Base-by-base conservation (phyloP, 2,888 invertebrate genomes). In the Urechis unicinctus region DNA sequence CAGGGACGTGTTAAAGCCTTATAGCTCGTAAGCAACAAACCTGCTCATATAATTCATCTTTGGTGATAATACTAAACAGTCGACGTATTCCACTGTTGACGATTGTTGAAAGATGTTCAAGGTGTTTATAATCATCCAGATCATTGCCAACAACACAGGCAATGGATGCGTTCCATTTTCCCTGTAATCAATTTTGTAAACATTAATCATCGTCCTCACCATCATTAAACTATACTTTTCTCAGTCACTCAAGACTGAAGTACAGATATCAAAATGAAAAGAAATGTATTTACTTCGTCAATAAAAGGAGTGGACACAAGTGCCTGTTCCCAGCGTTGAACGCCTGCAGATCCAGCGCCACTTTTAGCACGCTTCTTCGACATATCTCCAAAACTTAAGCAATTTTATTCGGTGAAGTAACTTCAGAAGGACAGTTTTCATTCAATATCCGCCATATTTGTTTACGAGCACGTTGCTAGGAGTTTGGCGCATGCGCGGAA, bases 81-180 rank as follows among this genome's bases (percentile, higher is more conserved):
- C 67, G 67, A 43, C 75, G 62, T 0, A 65, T 59, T n/a, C 73
- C 73, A 58, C 62, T 61, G 36, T 64, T 61, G 13, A 74, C 61
- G 44, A 69, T 62, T 5, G 66, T 54, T 42, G 66, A 65, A 25
- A 75, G 60, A 17, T 66, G 59, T 17, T 71, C 66, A 53, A 74
- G 66, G 62, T 71, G 68, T 48, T 59, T 63, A 50, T 65, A 68
- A 62, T 75, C 75, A 49, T 74, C 74, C 36, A 67, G 53, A 59
- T 66, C 63, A 51, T 70, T 70, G 4, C 70, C 72, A 52, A 70
- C 69, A 24, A 73, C 61, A 65, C 71, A 69, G 41, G 69, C 62
- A 26, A 74, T 63, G 50, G 67, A 69, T n/a, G 71, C 66, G 54
- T 68, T 71, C 75, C 75, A 75, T 47, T 63, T 66, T 28, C 69